Percentiles rank a stretch among this genome's conserved stretches.
These are phyloP conservation scores for Sebastes cheni DNA, from an alignment of 2,797 vertebrate species.

Conservation along the genomic window DNA sequence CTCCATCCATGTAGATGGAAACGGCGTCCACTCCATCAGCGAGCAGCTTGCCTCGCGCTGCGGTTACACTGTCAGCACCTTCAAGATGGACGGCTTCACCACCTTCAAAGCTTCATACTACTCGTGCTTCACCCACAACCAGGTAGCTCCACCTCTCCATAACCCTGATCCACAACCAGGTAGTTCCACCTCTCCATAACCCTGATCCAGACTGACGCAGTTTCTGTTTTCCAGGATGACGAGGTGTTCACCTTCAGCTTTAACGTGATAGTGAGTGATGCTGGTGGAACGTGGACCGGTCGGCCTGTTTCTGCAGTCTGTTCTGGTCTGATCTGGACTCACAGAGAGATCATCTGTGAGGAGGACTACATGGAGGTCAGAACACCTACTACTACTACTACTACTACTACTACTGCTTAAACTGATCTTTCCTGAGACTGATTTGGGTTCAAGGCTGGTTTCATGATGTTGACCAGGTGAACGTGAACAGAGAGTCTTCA, in stretches of 20 bases:
- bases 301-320: slow-evolving; percentile 32
- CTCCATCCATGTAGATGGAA: slow-evolving; percentile 25
- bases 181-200: too few species aligned
- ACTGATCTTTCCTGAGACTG: neutral
- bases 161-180: too few species aligned
- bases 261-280: slow-evolving; percentile 70
- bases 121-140: slow-evolving; percentile 73
- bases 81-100: slow-evolving; percentile 44
- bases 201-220: too few species aligned
- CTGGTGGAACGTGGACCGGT: slow-evolving; percentile 32
- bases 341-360: slow-evolving; percentile 82
- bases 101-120: slow-evolving; percentile 76
- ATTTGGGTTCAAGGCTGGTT: neutral
- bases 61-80: slow-evolving; percentile 71
- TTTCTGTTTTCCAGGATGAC: slow-evolving; percentile 62
- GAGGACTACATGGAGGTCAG: slow-evolving; percentile 84
- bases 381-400: neutral
- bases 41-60: slow-evolving; percentile 54
- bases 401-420: neutral
- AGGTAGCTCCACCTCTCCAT: slow-evolving; percentile 6
- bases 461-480: slow-evolving; percentile 51
- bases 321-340: slow-evolving; percentile 65
- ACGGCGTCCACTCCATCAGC: slow-evolving; percentile 43
- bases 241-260: slow-evolving; percentile 74
- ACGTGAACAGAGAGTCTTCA: slow-evolving; percentile 45